phyloP scores from a whole-genome alignment of 2,113 vertebrate species.

The Coracopsis vasa region DNA sequence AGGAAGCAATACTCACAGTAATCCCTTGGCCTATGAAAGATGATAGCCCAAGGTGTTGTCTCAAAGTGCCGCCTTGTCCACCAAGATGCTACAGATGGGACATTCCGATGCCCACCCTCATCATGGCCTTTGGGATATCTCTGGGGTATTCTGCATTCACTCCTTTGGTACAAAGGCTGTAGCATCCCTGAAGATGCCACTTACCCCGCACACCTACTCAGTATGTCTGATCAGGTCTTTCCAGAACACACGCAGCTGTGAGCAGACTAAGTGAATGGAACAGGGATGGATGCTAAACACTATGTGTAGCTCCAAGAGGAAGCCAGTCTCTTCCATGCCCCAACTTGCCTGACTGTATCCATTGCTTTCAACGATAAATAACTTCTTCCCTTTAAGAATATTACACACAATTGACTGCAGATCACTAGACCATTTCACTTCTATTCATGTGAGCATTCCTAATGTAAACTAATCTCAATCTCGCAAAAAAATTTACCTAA shows the following conservation, averaged over 20 bases:
- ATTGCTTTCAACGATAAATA: neutral
- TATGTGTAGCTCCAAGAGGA: fast-evolving
- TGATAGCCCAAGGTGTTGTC: too few species aligned
- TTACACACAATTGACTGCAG: neutral
- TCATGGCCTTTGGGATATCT: neutral
- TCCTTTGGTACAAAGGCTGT: neutral
- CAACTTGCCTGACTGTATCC: neutral
- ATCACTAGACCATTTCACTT: neutral
- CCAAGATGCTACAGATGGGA: neutral
- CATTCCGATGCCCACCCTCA: neutral
- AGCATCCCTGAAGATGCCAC: neutral
- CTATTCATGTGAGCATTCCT: neutral
- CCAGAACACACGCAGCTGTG: neutral
- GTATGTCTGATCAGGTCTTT: neutral
- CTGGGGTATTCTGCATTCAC: fast-evolving
- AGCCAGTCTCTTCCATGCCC: neutral
- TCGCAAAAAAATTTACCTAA: neutral
- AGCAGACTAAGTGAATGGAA: neutral
- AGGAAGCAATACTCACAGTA: neutral
- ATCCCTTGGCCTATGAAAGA: neutral
- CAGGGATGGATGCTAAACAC: too few species aligned
- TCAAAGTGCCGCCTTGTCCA: neutral
- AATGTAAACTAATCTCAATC: neutral
- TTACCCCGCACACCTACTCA: neutral
- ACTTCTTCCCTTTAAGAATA: neutral